A percentile compares a stretch with the other conserved stretches of the same genome.
These are phyloP conservation scores for Poeciliopsis presidionis DNA, from an alignment of 2,797 vertebrate genomes.

Conservation along the genomic window DNA sequence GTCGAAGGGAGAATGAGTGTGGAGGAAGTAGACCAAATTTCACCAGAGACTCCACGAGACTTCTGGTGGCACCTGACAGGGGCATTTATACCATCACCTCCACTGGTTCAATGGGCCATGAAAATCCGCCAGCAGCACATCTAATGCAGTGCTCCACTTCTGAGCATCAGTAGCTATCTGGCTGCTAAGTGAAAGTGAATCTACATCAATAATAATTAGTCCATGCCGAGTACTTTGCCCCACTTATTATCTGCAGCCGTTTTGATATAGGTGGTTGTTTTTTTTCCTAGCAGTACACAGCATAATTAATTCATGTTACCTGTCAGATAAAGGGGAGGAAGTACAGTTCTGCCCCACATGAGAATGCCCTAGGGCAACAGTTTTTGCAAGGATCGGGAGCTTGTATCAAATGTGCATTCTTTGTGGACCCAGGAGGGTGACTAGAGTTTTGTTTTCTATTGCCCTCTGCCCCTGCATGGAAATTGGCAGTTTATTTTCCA, in stretches of 20 bases:
- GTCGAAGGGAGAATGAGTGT: conserved; percentile 20
- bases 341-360: conserved; percentile 30
- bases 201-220: conserved; percentile 77
- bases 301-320: conserved; percentile 59
- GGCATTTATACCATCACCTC: conserved; percentile 43
- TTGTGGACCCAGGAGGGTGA: conserved; percentile 40
- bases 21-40: conserved; percentile 48
- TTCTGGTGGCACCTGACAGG: conserved; percentile 32
- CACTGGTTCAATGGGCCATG: conserved; percentile 54
- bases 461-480: conserved; percentile 35
- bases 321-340: conserved; percentile 40
- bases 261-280: conserved; percentile 66
- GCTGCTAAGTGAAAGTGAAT: conserved; percentile 67
- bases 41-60: conserved; percentile 29
- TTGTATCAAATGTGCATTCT: conserved; percentile 6
- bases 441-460: conserved; percentile 45
- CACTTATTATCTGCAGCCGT: conserved; percentile 50
- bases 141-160: conserved; percentile 21
- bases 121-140: conserved; percentile 52
- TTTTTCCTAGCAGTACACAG: conserved; percentile 43
- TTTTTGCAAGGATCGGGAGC: conserved; percentile 21
- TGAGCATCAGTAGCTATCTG: conserved; percentile 50
- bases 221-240: conserved; percentile 51
- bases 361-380: conserved; percentile 12
- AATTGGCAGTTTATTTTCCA: conserved; percentile 35